Base-by-base conservation (phyloP, 2,888 invertebrate species). In the Galeruca laticollis region DNA sequence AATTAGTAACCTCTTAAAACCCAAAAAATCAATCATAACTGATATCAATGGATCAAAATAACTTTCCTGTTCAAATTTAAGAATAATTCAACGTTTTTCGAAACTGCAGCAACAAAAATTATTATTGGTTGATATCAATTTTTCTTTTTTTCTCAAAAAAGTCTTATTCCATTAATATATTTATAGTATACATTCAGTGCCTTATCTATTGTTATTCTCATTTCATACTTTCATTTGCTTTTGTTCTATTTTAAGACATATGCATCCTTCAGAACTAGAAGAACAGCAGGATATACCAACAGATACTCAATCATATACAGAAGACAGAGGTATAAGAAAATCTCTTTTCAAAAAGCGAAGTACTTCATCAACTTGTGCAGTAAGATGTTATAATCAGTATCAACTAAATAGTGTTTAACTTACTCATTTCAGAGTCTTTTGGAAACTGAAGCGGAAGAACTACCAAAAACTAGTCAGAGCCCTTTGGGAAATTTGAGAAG, bases 321-420 rank as follows among this genome's bases (percentile, higher is more conserved):
- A 95, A 75, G 94, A 95, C 52, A 89, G 91, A 65, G 91, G 91
- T 11, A 89, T 92, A 71, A 90, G 94, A 78, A 96, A 96, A 81
- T 89, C 94, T 70, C 88, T 94, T 0, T 94, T 96, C 79, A 96
- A 96, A 82, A 96, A 96, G 82, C 87, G 95, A 74, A 95, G 95
- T 82, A 94, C 95, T 1, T 95, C 95, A 0, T 95, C 95, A 0
- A 94, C 95, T 13, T 95, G 95, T 77, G 93, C 94, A 64, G 93
- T 93, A 86, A 87, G 88, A 33, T 51, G 9, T 18, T 26, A 20
- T n/a, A 9, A 20, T 15, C 11, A 21, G 11, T 15, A 21, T 13
- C 26, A 15, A 13, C 20, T 57, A 80, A 43, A 9, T 2, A 4
- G 8, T 57, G 31, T 40, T 33, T 9, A 31, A 59, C 1, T 26